Conservation (phyloP, 1,140 invertebrate genomes). For the Aleiodes sp. region DNA sequence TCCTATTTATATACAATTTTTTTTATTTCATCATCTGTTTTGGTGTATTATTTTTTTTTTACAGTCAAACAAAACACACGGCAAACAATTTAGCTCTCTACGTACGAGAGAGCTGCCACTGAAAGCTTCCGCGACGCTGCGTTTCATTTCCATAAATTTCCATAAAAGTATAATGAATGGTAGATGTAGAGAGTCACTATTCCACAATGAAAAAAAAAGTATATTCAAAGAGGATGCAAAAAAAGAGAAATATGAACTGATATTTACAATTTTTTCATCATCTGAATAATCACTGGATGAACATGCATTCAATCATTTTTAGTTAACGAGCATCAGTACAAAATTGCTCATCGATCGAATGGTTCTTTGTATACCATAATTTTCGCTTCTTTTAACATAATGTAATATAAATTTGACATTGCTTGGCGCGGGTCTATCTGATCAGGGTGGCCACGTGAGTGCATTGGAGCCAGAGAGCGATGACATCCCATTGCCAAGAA, state of each 20-base stretch:
- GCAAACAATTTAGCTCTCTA: slow-evolving; percentile 30
- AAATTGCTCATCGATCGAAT: not conserved
- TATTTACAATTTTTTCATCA: not conserved
- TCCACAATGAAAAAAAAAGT: no score
- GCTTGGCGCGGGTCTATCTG: slow-evolving; percentile 59
- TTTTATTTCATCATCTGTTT: no score
- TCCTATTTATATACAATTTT: no score
- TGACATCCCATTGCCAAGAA: slow-evolving; percentile 62
- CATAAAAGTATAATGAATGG: slow-evolving; percentile 43
- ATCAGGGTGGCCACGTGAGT: slow-evolving; percentile 61
- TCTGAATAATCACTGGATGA: no score
- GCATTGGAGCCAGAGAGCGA: slow-evolving; percentile 60
- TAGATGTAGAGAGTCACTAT: slow-evolving; percentile 27
- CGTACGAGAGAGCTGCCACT: slow-evolving; percentile 17
- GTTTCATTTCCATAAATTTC: slow-evolving; percentile 40
- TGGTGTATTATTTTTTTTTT: not conserved
- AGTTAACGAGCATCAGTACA: no score
- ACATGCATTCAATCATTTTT: no score
- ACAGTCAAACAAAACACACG: not conserved
- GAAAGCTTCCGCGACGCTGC: slow-evolving; percentile 22
- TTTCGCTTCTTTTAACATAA: no score
- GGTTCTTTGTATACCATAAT: slow-evolving; percentile 2
- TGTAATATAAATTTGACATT: slow-evolving; percentile 60
- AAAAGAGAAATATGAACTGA: no score
- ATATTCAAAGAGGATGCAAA: not conserved